Conservation (phyloP, 2,888 invertebrate species). For the Ennomos fuscantarius region DNA sequence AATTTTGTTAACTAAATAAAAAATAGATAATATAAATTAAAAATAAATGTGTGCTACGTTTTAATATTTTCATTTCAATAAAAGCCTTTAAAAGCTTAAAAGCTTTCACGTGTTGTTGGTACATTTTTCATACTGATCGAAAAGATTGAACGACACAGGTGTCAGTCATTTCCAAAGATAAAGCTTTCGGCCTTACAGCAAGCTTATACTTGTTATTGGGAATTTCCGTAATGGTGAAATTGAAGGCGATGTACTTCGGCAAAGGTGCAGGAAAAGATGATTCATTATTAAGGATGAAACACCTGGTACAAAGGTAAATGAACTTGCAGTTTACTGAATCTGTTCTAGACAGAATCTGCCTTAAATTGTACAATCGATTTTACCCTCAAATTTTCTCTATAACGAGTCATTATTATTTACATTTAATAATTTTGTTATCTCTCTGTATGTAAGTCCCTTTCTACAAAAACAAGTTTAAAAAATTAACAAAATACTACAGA, state of each 20-base stretch:
- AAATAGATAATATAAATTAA: no score
- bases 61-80: neutral
- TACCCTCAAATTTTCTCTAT: no score
- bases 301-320: conserved; percentile 7
- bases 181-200: neutral
- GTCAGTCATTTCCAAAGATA: conserved; percentile 12
- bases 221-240: conserved; percentile 1
- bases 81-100: neutral
- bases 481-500: no score
- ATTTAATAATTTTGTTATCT: no score
- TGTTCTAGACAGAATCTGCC: no score
- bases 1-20: no score
- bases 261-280: conserved; percentile 3
- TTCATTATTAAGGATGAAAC: neutral
- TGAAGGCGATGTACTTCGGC: neutral
- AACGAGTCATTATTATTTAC: no score
- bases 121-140: conserved; percentile 13
- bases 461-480: no score
- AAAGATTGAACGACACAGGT: conserved; percentile 11
- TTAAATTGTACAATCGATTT: no score
- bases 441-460: no score
- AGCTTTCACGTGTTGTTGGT: neutral
- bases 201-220: conserved; percentile 7
- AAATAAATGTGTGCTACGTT: neutral
- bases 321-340: neutral